These are phyloP conservation scores for Eueremaeus valkanovi DNA, from an alignment of 2,888 invertebrate genomes.

Conservation along the genomic window DNA sequence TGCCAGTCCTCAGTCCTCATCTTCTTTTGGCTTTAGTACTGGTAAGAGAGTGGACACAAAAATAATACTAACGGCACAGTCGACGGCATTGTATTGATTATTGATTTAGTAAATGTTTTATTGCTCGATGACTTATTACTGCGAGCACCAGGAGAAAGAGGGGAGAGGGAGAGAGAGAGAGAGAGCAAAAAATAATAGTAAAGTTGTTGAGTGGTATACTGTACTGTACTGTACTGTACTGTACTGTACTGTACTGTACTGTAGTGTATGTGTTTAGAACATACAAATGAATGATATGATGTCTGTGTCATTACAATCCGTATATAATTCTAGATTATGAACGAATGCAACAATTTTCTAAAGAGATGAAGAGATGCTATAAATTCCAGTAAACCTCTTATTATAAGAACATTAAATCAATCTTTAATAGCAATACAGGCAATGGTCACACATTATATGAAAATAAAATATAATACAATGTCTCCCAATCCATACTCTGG, in stretches of 20 bases:
- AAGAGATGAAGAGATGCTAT: slow-evolving; percentile 31
- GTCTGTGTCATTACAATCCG: slow-evolving; percentile 25
- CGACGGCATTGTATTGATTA: slow-evolving; percentile 8
- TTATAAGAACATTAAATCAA: slow-evolving; percentile 34
- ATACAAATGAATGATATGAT: slow-evolving; percentile 27
- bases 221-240: too few relatives aligned
- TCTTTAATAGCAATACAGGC: slow-evolving; percentile 17
- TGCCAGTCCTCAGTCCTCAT: not conserved
- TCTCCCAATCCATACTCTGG: slow-evolving; percentile 17
- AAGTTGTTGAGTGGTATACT: too few relatives aligned
- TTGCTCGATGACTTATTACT: slow-evolving; percentile 29
- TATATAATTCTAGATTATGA: slow-evolving; percentile 26
- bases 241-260: too few relatives aligned
- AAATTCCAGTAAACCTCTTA: slow-evolving; percentile 30
- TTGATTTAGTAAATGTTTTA: slow-evolving; percentile 28
- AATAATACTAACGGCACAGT: not conserved
- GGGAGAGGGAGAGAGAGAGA: too few relatives aligned
- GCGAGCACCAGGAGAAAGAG: not conserved
- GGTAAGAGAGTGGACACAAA: not conserved
- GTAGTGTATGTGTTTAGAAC: slow-evolving; percentile 11
- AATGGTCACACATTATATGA: slow-evolving; percentile 10
- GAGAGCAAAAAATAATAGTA: too few relatives aligned
- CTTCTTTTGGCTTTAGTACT: not conserved
- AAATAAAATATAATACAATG: not conserved
- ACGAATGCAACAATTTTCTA: slow-evolving; percentile 29